A percentile compares a stretch with the other conserved stretches of the same genome.
phyloP scores from a whole-genome alignment of 1,140 invertebrate genomes.

The Drosophila dunni region DNA sequence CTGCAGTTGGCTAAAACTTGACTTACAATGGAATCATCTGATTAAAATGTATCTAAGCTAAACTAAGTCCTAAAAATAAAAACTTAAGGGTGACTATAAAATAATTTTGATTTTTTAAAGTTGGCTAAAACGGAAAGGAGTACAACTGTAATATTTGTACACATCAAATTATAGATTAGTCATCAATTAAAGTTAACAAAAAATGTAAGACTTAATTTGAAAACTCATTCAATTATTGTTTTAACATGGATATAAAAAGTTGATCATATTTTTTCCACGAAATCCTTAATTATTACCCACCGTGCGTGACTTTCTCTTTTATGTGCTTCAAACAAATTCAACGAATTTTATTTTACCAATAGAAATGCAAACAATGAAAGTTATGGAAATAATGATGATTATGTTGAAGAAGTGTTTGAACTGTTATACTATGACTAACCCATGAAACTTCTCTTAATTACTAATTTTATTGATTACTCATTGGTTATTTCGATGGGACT shows the following conservation, averaged over 20 bases:
- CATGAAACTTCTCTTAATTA: constrained; percentile 57
- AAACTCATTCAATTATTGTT: no score
- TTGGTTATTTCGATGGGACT: constrained; percentile 50
- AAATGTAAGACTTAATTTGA: no score
- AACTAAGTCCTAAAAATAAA: no score
- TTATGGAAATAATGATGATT: constrained; percentile 21
- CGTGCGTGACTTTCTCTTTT: constrained; percentile 63
- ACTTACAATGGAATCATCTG: not conserved
- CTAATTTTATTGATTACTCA: constrained; percentile 61
- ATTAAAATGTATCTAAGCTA: not conserved
- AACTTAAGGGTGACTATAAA: no score
- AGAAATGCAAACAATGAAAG: constrained; percentile 64
- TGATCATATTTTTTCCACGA: not conserved
- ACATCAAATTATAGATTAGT: no score
- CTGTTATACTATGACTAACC: constrained; percentile 26
- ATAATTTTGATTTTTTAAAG: no score
- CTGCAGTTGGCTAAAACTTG: not conserved
- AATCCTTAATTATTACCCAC: constrained; percentile 18
- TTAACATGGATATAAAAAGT: not conserved
- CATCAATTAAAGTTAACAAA: no score
- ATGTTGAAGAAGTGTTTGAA: not conserved
- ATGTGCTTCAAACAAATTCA: constrained; percentile 38
- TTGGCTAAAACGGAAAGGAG: no score
- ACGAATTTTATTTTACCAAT: constrained; percentile 28
- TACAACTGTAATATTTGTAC: no score